Evolutionary conservation across 2,888 invertebrate species (phyloP), one percentile per base, ranked within the genome.

Genomic region (Cryptocheilus praepositus): DNA sequence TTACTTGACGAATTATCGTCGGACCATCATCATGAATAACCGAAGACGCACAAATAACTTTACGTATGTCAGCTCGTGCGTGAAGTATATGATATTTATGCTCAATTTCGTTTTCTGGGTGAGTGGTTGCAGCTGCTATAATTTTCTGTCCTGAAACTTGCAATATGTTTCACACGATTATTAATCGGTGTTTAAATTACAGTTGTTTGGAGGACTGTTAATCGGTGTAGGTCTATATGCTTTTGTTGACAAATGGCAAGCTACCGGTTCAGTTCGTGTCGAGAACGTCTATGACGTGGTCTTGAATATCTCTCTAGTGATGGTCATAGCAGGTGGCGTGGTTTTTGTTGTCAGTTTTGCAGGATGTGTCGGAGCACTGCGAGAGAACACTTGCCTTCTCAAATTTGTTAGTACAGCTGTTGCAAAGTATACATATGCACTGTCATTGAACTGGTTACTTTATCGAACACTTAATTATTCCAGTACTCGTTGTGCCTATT

Each of bases 331-430:
- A 67, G 97, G 98, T 2, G 93, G 94, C 43, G 94, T 97, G 7
- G 94, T 98, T n/a, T 98, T 98, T 89, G 92, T 96, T 59, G 96
- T 98, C 61, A 97, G 97, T 88, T 98, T 97, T 89, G 95, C 96
- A 19, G 98, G 98, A 5, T 98, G 97, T 87, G 93, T 98, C 15
- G 98, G 96, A 53, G 96, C 96, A 0, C 90, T 96, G 7, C 90
- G 98, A 67, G 98, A 98, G 89, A 98, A 98, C 88, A 96, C 97
- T 0, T 96, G 95, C 85, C 90, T 98, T 70, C 92, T 98, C 15
- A 97, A 96, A 91, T 95, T 97, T 90, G 96, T 96, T 90, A 93
- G 94, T 92, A 80, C 51, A n/a, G 2, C 16, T 22, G 13, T 13
- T 63, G 43, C 13, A 55, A 3, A 25, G 4, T 13, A 36, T 49